These are phyloP conservation scores for Pteria penguin DNA, from an alignment of 2,888 invertebrate genomes.

Conservation along the genomic window DNA sequence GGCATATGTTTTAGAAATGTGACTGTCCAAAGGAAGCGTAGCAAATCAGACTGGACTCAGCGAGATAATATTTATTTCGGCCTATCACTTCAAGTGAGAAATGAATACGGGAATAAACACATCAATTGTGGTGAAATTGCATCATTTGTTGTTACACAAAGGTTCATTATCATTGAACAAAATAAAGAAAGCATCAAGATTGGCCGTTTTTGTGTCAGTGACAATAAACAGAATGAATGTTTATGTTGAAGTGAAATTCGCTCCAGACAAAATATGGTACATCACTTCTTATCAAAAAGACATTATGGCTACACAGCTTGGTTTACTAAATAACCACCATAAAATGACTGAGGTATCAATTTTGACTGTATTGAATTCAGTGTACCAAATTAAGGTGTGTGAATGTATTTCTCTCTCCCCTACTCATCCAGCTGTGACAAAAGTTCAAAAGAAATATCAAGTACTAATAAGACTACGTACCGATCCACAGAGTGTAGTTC, in stretches of 20 bases:
- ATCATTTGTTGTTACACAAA: background rate
- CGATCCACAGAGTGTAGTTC: background rate
- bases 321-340: background rate
- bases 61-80: background rate
- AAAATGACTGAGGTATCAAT: slow-evolving; percentile 6
- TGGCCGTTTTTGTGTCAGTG: background rate
- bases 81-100: background rate
- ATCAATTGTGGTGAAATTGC: background rate
- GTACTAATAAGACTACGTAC: background rate
- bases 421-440: background rate
- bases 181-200: background rate
- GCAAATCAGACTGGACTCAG: slow-evolving; percentile 8
- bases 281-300: background rate
- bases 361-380: background rate
- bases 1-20: slow-evolving; percentile 1
- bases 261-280: background rate
- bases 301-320: background rate
- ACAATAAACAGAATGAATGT: slow-evolving; percentile 5
- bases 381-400: background rate
- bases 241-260: background rate
- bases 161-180: background rate
- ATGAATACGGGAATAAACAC: background rate
- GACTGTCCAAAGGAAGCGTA: background rate
- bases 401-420: background rate
- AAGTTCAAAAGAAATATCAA: background rate